phyloP scores from a whole-genome alignment of 2,888 invertebrate genomes.

The Vesta saturnalis region DNA sequence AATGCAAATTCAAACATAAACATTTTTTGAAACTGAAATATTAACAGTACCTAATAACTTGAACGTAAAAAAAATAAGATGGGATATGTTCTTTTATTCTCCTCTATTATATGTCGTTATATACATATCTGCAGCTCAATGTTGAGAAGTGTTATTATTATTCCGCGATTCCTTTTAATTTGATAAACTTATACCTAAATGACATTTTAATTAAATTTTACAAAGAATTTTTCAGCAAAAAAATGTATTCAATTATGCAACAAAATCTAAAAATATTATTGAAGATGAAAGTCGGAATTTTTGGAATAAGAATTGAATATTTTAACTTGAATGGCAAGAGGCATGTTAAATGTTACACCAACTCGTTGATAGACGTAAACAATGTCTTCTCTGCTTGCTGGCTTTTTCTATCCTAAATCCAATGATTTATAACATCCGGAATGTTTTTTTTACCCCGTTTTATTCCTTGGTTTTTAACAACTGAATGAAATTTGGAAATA shows the following conservation, averaged over 20 bases:
- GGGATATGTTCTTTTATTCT: too few species aligned
- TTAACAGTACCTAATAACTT: too few species aligned
- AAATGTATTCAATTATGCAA: not conserved
- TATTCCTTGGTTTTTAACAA: not conserved
- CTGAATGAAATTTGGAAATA: not conserved
- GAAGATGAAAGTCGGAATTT: constrained; percentile 11
- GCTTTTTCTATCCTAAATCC: constrained; percentile 50
- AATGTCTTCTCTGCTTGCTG: constrained; percentile 49
- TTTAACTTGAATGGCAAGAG: constrained; percentile 13
- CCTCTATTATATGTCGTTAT: too few species aligned
- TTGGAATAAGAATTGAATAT: constrained; percentile 1
- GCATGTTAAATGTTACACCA: constrained; percentile 18
- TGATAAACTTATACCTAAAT: too few species aligned
- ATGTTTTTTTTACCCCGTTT: constrained; percentile 11
- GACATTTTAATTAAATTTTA: too few species aligned
- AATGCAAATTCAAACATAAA: too few species aligned
- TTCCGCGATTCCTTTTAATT: too few species aligned
- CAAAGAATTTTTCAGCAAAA: too few species aligned
- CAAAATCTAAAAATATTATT: not conserved
- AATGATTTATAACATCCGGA: constrained; percentile 52
- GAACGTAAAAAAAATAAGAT: too few species aligned
- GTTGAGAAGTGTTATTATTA: too few species aligned
- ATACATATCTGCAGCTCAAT: too few species aligned
- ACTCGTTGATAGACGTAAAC: constrained; percentile 51
- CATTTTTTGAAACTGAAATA: too few species aligned